Conservation (phyloP, 2,113 vertebrate species). For the Bolborhynchus lineola region DNA sequence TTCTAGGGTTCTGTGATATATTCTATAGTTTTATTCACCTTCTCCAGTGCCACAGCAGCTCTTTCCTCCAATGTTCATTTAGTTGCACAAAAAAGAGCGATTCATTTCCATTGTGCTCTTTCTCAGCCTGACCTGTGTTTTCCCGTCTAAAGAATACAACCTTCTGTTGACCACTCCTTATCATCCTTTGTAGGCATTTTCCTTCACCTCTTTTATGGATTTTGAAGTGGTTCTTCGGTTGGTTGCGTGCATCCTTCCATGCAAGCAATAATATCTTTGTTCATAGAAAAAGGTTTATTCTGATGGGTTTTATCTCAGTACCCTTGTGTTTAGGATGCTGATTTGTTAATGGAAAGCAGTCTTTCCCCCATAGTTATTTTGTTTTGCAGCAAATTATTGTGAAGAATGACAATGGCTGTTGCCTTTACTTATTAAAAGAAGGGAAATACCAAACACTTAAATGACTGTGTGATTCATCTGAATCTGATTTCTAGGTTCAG, state of each 20-base stretch:
- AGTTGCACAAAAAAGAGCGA: neutral
- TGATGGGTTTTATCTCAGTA: neutral
- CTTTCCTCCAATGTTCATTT: neutral
- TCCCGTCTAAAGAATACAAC: neutral
- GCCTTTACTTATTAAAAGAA: slow-evolving; percentile 12
- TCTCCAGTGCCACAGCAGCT: neutral
- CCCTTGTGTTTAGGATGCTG: neutral
- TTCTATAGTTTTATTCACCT: neutral
- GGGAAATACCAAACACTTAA: slow-evolving; percentile 30
- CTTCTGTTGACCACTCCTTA: neutral
- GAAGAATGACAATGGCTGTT: slow-evolving; percentile 24
- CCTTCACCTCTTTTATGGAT: neutral
- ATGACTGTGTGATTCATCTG: slow-evolving; percentile 27
- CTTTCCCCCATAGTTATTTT: neutral
- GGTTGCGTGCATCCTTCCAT: neutral
- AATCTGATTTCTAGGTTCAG: slow-evolving; percentile 43
- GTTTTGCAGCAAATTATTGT: slow-evolving; percentile 15
- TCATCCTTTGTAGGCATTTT: neutral
- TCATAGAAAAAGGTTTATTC: neutral
- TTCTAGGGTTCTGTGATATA: neutral
- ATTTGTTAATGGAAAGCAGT: slow-evolving; percentile 42
- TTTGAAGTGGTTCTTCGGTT: neutral
- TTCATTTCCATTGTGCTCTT: neutral
- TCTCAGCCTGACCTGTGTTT: neutral
- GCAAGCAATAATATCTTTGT: neutral